phyloP scores from a whole-genome alignment of 92 coral and sea anemone genomes.

The Umimayanthus kanabou region DNA sequence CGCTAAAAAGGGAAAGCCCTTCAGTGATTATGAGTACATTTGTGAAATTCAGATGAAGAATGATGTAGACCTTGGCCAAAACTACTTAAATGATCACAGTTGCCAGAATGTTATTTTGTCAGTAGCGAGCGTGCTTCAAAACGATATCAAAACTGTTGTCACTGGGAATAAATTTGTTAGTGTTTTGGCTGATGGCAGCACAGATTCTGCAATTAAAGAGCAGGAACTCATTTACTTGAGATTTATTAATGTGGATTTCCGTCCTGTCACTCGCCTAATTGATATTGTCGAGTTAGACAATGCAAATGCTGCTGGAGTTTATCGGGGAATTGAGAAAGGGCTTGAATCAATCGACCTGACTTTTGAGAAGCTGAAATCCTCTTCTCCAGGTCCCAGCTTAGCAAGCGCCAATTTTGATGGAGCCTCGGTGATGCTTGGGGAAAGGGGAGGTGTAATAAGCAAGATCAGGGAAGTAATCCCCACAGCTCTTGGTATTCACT shows the following conservation, averaged over 20 bases:
- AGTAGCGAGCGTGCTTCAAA: background rate
- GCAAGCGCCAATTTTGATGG: no score
- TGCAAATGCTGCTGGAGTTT: constrained; percentile 35
- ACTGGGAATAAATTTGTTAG: background rate
- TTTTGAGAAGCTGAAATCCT: constrained; percentile 27
- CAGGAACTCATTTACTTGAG: background rate
- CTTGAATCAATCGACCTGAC: constrained; percentile 38
- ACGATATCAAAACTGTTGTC: constrained; percentile 8
- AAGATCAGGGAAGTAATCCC: no score
- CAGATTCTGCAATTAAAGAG: background rate
- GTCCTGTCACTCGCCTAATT: constrained; percentile 10
- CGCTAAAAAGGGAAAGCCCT: constrained; percentile 49
- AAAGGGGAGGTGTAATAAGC: no score
- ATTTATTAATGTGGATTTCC: background rate
- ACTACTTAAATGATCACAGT: background rate
- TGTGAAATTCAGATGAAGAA: constrained; percentile 43
- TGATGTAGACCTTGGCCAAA: background rate
- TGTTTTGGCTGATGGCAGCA: constrained; percentile 23
- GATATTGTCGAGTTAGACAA: background rate
- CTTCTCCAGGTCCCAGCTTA: no score
- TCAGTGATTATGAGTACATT: constrained; percentile 46
- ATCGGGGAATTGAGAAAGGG: constrained; percentile 5
- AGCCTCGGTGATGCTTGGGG: no score
- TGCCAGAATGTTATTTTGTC: constrained; percentile 14
- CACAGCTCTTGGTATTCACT: no score